A percentile compares a stretch with the other conserved stretches of the same genome.
phyloP scores from a whole-genome alignment of 2,113 vertebrate genomes.

The Dicerorhinus sumatrensis region DNA sequence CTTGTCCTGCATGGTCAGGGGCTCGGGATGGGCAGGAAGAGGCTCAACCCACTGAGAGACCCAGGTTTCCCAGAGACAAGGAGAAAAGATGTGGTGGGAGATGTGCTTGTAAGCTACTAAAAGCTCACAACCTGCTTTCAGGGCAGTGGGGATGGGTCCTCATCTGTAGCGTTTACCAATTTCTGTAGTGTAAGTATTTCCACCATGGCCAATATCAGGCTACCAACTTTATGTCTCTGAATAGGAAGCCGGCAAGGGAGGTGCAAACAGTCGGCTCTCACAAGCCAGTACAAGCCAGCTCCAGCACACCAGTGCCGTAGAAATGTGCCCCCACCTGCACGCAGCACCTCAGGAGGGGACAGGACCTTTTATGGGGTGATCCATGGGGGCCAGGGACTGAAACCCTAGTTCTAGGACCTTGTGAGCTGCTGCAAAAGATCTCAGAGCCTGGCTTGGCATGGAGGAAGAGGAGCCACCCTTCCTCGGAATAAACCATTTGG shows the following conservation, averaged over 20 bases:
- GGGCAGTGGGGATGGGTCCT: background rate
- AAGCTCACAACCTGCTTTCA: background rate
- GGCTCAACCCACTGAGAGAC: background rate
- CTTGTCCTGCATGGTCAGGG: background rate
- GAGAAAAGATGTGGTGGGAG: background rate
- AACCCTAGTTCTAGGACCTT: background rate
- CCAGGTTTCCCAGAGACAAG: background rate
- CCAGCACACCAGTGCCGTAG: background rate
- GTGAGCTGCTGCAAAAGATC: background rate
- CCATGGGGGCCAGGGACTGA: background rate
- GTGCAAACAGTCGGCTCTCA: fast-evolving
- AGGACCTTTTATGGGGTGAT: background rate
- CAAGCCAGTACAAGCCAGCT: background rate
- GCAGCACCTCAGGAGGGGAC: background rate
- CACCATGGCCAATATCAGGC: background rate
- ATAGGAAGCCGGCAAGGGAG: background rate
- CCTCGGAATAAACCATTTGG: background rate
- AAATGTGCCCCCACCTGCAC: background rate
- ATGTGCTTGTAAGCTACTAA: fast-evolving
- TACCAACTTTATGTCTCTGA: too few relatives aligned
- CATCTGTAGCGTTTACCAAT: too few relatives aligned
- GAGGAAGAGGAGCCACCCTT: background rate
- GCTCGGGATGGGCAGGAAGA: too few relatives aligned
- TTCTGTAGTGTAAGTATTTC: background rate
- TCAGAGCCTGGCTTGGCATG: background rate